These are phyloP conservation scores for Mixornis gularis DNA, from an alignment of 2,113 vertebrate genomes.

Conservation along the genomic window DNA sequence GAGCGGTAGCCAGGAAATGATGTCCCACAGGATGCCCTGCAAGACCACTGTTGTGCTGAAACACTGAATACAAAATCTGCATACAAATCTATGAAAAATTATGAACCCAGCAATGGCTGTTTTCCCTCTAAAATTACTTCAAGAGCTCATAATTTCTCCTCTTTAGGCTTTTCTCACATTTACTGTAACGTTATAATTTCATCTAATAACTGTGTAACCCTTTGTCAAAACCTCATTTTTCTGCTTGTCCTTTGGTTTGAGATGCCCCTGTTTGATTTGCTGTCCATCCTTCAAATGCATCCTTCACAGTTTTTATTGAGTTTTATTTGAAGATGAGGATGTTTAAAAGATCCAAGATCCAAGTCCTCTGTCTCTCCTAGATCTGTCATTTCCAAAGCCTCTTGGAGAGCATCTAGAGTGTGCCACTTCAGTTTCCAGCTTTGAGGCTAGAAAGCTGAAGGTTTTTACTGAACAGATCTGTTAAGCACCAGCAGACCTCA, in stretches of 20 bases:
- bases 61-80: background rate
- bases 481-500: background rate
- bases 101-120: background rate
- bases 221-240: background rate
- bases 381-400: background rate
- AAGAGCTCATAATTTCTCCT: background rate
- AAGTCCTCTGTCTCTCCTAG: background rate
- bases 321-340: background rate
- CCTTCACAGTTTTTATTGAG: background rate
- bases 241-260: background rate
- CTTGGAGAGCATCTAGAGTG: background rate
- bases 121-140: background rate
- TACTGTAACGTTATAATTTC: background rate
- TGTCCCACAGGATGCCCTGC: background rate
- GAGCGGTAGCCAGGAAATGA: background rate
- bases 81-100: conserved; percentile 2
- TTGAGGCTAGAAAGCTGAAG: background rate
- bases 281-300: background rate
- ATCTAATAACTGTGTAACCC: background rate
- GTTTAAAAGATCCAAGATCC: background rate
- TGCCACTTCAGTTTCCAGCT: background rate
- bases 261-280: background rate
- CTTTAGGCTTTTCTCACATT: background rate
- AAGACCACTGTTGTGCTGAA: background rate
- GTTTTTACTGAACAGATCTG: background rate